A percentile compares a stretch with the other conserved stretches of the same genome.
These are phyloP conservation scores for Falco biarmicus DNA, from an alignment of 2,797 vertebrate genomes.

Conservation along the genomic window DNA sequence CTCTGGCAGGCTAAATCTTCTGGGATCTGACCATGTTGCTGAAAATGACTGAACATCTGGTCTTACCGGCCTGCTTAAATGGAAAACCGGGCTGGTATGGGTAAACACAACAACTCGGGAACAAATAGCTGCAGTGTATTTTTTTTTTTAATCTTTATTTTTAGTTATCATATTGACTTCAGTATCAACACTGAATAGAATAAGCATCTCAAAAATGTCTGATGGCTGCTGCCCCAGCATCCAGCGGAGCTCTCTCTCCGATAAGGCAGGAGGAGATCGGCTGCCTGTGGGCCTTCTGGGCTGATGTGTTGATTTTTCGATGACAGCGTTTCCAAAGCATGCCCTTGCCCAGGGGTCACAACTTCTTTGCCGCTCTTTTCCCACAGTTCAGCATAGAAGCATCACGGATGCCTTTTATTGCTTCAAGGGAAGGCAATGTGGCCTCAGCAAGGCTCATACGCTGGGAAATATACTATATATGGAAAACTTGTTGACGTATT, in stretches of 20 bases:
- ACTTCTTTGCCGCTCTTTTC: slow-evolving; percentile 68
- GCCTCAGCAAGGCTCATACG: slow-evolving; percentile 22
- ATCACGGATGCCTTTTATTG: slow-evolving; percentile 56
- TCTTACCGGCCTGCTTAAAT: slow-evolving; percentile 37
- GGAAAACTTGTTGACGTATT: slow-evolving; percentile 3
- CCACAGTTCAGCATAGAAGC: slow-evolving; percentile 74
- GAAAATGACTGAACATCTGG: slow-evolving; percentile 69
- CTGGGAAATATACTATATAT: slow-evolving; percentile 53
- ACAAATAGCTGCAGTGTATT: slow-evolving; percentile 43
- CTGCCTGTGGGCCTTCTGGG: slow-evolving; percentile 39
- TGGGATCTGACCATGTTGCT: slow-evolving; percentile 65
- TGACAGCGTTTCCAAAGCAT: slow-evolving; percentile 67
- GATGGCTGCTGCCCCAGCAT: slow-evolving; percentile 32
- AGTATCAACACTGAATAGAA: slow-evolving; percentile 42
- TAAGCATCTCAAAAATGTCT: slow-evolving; percentile 59
- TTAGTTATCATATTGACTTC: slow-evolving; percentile 48
- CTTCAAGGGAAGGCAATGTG: slow-evolving; percentile 39
- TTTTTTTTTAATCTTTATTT: slow-evolving; percentile 63
- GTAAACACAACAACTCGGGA: slow-evolving; percentile 59
- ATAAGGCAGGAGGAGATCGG: not conserved
- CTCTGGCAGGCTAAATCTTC: slow-evolving; percentile 50
- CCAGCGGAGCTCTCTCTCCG: slow-evolving; percentile 20
- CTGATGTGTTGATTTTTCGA: slow-evolving; percentile 68
- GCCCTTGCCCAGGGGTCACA: slow-evolving; percentile 62
- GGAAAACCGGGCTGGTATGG: slow-evolving; percentile 50